Evolutionary conservation across 2,113 vertebrate genomes (phyloP).

Genomic region (Melanotaenia duboulayi): DNA sequence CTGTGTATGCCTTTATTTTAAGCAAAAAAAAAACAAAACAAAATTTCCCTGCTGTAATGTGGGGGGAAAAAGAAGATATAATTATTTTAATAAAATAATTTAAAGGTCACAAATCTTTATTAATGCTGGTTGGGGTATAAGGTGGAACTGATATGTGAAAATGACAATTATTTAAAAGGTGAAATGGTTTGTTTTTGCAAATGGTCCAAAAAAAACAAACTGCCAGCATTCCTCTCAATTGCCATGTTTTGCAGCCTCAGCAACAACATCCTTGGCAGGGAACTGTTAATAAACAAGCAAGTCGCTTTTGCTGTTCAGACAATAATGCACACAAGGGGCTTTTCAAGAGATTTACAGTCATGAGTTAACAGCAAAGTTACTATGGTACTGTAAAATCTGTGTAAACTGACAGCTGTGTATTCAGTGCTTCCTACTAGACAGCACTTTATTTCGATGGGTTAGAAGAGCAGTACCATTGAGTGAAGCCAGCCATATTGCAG

Average conservation of each 20-base stretch:
- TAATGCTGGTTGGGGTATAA: conserved; percentile 36
- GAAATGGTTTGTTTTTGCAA: conserved; percentile 52
- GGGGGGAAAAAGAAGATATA: conserved; percentile 8
- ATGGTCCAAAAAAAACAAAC: conserved; percentile 56
- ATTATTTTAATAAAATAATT: conserved; percentile 41
- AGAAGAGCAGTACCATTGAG: conserved; percentile 83
- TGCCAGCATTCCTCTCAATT: conserved; percentile 68
- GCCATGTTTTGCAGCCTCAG: conserved; percentile 65
- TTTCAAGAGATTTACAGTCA: conserved; percentile 47
- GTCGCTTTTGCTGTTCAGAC: conserved; percentile 41
- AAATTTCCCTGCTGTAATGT: conserved; percentile 21
- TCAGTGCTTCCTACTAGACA: conserved; percentile 41
- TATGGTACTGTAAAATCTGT: conserved; percentile 39
- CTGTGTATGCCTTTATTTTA: conserved; percentile 26
- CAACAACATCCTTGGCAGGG: conserved; percentile 50
- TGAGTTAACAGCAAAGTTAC: conserved; percentile 52
- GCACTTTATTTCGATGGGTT: conserved; percentile 65
- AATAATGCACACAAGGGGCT: conserved; percentile 49
- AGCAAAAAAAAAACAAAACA: conserved; percentile 28
- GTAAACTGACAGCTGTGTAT: conserved; percentile 47
- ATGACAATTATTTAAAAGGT: neutral
- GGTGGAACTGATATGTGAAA: too few relatives aligned
- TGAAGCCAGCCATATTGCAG: conserved; percentile 79
- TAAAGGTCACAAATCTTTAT: conserved; percentile 50
- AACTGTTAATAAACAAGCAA: conserved; percentile 62